phyloP scores from a whole-genome alignment of 2,113 vertebrate genomes.

The Ochotona princeps region DNA sequence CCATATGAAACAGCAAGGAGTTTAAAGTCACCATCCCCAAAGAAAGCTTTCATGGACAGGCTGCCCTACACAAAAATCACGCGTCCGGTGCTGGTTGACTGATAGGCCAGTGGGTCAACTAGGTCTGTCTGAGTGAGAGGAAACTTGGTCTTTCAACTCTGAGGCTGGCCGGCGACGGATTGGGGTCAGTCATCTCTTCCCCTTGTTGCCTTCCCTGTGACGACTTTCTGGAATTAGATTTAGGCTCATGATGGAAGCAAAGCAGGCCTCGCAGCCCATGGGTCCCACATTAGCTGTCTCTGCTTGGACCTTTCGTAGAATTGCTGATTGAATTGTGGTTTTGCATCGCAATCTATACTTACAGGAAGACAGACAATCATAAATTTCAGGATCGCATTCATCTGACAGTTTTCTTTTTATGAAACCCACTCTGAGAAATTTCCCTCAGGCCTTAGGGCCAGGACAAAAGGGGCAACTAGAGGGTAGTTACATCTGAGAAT shows the following conservation, averaged over 20 bases:
- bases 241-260: not conserved
- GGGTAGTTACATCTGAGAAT: conserved; percentile 49
- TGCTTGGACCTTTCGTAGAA: not conserved
- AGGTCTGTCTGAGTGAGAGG: not conserved
- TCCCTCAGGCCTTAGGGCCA: not conserved
- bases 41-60: not conserved
- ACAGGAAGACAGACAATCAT: not conserved
- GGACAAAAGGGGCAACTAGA: not conserved
- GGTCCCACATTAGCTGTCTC: not conserved
- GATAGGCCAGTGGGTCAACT: rapidly evolving
- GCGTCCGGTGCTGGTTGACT: not conserved
- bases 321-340: not conserved
- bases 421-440: not conserved
- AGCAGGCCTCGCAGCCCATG: not conserved
- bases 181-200: not conserved
- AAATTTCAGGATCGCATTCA: conserved; percentile 25
- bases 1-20: too few species aligned
- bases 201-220: not conserved
- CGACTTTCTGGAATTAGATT: not conserved
- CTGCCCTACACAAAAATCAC: not conserved
- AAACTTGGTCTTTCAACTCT: not conserved
- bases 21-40: not conserved
- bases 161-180: too few species aligned
- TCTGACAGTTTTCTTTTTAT: conserved; percentile 27
- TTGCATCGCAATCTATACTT: not conserved